phyloP scores from a whole-genome alignment of 2,113 vertebrate genomes.

The Chlorodrepanis virens region DNA sequence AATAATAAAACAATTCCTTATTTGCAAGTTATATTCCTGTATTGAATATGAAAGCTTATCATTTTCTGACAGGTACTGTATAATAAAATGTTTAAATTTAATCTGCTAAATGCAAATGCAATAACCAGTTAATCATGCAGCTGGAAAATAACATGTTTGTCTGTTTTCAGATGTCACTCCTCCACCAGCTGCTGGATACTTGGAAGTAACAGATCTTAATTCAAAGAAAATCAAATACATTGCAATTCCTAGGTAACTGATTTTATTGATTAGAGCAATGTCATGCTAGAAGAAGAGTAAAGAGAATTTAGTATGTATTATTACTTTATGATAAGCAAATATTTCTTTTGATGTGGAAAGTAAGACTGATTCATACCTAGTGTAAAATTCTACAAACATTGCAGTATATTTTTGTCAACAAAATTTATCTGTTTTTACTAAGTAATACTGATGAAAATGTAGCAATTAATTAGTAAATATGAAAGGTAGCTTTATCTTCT shows the following conservation, averaged over 20 bases:
- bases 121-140: background rate
- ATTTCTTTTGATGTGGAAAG: background rate
- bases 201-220: conserved; percentile 94
- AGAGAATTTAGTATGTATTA: background rate
- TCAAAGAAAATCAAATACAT: conserved; percentile 95
- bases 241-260: conserved; percentile 87
- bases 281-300: background rate
- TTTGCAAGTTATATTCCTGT: background rate
- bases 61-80: background rate
- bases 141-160: conserved; percentile 31
- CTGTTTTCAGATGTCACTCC: conserved; percentile 83
- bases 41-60: background rate
- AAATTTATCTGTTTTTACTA: background rate
- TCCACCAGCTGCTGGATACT: conserved; percentile 84
- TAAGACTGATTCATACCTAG: background rate
- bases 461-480: background rate
- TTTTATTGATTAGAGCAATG: background rate
- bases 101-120: background rate
- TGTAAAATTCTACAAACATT: background rate
- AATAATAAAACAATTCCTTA: background rate
- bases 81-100: conserved; percentile 12
- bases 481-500: background rate
- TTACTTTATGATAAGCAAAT: background rate
- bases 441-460: background rate
- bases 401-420: background rate